A percentile compares a stretch with the other conserved stretches of the same genome.
Conservation (phyloP, 2,113 vertebrate species). For the Cephalopterus ornatus region DNA sequence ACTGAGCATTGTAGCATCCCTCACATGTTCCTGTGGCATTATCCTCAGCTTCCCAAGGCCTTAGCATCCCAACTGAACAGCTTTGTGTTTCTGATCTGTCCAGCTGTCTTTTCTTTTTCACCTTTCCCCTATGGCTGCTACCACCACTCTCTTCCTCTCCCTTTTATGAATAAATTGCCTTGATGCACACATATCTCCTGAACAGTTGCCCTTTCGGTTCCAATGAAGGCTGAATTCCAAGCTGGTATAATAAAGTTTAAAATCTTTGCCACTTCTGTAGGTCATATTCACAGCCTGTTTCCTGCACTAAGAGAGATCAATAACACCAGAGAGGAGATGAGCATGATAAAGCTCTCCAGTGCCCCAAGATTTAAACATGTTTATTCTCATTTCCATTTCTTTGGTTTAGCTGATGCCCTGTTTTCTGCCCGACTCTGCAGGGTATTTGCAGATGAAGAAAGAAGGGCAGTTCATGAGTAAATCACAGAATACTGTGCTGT, state of each 20-base stretch:
- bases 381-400: slow-evolving; percentile 19
- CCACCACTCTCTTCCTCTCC: background rate
- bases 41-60: background rate
- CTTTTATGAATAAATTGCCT: background rate
- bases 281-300: background rate
- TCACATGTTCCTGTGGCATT: background rate
- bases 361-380: background rate
- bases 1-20: background rate
- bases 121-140: background rate
- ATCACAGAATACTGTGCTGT: background rate
- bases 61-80: background rate
- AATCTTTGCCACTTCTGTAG: slow-evolving; percentile 4
- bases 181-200: background rate
- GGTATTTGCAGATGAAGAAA: background rate
- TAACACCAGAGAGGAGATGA: background rate
- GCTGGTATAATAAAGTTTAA: background rate
- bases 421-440: background rate
- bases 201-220: background rate
- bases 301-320: background rate
- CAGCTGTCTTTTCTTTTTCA: background rate
- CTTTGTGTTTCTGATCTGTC: background rate
- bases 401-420: background rate
- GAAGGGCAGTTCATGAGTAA: background rate
- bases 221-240: background rate
- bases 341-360: background rate